Conservation (phyloP, 2,888 invertebrate species). For the Julus scandinavius region DNA sequence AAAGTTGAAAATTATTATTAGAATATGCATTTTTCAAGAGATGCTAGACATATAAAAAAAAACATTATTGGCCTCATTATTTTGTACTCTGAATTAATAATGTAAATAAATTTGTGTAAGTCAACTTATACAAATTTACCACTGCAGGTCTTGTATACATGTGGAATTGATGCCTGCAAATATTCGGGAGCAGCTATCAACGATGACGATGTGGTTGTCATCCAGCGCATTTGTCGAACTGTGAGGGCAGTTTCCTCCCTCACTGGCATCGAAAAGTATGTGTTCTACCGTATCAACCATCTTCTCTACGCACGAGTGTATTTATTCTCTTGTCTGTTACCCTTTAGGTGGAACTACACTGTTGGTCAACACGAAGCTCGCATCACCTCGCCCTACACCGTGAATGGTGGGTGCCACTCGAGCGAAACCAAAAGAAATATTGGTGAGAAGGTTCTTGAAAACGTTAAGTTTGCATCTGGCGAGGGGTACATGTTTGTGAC, state of each 20-base stretch:
- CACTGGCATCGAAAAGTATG: conserved; percentile 82
- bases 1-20: neutral
- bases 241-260: conserved; percentile 90
- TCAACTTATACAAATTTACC: conserved; percentile 6
- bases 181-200: conserved; percentile 70
- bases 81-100: too few species aligned
- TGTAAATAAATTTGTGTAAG: too few species aligned
- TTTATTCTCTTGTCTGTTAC: too few species aligned
- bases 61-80: too few species aligned
- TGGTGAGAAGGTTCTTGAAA: neutral
- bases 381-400: conserved; percentile 59
- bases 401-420: conserved; percentile 49
- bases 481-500: conserved; percentile 79
- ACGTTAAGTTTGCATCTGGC: conserved; percentile 66
- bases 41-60: too few species aligned
- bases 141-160: conserved; percentile 72
- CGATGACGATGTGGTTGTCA: conserved; percentile 75
- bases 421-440: neutral
- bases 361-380: conserved; percentile 86
- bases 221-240: conserved; percentile 85
- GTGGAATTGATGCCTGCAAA: conserved; percentile 78
- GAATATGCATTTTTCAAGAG: neutral
- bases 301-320: neutral
- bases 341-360: conserved; percentile 89
- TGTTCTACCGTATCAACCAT: neutral